Conservation (phyloP, 2,888 invertebrate species). For the Serripes groenlandicus region DNA sequence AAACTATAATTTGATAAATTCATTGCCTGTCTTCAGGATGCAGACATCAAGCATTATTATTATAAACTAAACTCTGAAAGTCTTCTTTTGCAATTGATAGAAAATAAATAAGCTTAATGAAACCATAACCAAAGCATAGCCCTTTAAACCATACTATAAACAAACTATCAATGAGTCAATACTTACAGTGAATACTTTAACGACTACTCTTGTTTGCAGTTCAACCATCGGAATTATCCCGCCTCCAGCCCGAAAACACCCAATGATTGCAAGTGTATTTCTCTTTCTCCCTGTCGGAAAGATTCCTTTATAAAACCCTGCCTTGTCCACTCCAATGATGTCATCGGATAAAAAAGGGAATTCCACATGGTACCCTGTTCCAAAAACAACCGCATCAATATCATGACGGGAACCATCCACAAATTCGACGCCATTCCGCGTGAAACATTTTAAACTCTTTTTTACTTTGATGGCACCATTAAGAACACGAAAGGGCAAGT, state of each 20-base stretch:
- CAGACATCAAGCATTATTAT: too few species aligned
- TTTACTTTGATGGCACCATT: constrained; percentile 85
- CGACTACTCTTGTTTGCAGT: constrained; percentile 87
- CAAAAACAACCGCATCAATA: constrained; percentile 84
- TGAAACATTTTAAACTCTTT: constrained; percentile 76
- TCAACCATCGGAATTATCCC: constrained; percentile 87
- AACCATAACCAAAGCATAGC: too few species aligned
- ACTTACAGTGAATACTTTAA: constrained; percentile 83
- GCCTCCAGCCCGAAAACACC: constrained; percentile 86
- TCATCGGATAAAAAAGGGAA: constrained; percentile 86
- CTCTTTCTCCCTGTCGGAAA: constrained; percentile 84
- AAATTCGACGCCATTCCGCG: constrained; percentile 80
- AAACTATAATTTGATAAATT: too few species aligned
- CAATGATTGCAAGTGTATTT: constrained; percentile 87
- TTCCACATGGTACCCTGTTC: constrained; percentile 86
- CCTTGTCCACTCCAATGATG: constrained; percentile 78
- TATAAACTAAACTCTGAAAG: too few species aligned
- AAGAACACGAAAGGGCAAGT: constrained; percentile 85
- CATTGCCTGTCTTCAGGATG: too few species aligned
- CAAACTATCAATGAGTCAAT: too few species aligned
- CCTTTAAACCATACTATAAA: too few species aligned
- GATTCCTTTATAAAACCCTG: constrained; percentile 86
- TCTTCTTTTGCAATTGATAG: too few species aligned
- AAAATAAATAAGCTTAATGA: too few species aligned
- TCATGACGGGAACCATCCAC: constrained; percentile 80